Evolutionary conservation across 1,140 invertebrate genomes (phyloP).

Genomic region (Sinella curviseta): DNA sequence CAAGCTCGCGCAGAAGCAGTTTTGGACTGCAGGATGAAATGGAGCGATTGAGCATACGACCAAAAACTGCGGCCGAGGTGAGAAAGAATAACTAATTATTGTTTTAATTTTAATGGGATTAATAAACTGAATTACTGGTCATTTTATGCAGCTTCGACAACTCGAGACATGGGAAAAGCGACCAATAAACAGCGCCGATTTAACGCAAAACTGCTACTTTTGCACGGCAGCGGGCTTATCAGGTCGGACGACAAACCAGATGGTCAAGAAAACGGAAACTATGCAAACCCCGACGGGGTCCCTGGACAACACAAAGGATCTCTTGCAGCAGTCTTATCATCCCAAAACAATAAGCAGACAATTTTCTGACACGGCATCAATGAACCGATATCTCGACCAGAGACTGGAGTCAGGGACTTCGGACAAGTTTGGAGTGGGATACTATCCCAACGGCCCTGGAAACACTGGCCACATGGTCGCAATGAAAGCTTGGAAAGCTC

Average conservation of each 20-base stretch:
- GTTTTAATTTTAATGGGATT: neutral
- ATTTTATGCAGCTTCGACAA: neutral
- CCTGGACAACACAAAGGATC: neutral
- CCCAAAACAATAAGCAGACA: neutral
- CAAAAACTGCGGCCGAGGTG: neutral
- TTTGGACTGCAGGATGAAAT: neutral
- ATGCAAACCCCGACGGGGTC: neutral
- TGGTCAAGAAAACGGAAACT: neutral
- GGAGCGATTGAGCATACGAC: neutral
- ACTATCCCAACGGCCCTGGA: neutral
- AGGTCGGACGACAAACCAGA: neutral
- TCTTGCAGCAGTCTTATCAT: neutral
- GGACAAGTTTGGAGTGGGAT: neutral
- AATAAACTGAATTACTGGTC: neutral
- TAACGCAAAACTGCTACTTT: neutral
- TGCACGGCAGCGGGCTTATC: neutral
- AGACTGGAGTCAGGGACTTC: neutral
- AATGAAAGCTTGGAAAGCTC: neutral
- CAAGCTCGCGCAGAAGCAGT: neutral
- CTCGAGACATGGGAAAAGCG: neutral
- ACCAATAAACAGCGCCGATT: neutral
- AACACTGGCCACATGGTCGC: neutral
- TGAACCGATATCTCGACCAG: neutral
- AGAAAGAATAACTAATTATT: neutral
- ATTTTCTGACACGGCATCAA: neutral